These are phyloP conservation scores for Operophtera brumata DNA, from an alignment of 2,888 invertebrate genomes.

Conservation along the genomic window DNA sequence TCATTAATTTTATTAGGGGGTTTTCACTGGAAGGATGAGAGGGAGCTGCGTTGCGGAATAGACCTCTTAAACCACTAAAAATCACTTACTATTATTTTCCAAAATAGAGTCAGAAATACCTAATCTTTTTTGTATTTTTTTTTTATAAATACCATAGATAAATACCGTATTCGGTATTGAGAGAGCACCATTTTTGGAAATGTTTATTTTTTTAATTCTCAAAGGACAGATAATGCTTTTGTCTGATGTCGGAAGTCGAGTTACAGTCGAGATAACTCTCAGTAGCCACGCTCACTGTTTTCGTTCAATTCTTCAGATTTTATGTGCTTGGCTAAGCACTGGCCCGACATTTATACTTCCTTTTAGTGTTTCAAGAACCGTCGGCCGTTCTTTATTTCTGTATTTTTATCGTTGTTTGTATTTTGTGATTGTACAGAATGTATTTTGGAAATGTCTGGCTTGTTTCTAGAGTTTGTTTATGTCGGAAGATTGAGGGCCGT, in stretches of 20 bases:
- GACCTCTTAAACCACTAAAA: too few relatives aligned
- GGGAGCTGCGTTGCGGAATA: too few relatives aligned
- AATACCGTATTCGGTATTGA: too few relatives aligned
- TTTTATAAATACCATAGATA: too few relatives aligned
- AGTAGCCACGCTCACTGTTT: constrained; percentile 11
- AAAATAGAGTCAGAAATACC: too few relatives aligned
- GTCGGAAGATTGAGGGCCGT: constrained; percentile 25
- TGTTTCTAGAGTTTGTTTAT: constrained; percentile 30
- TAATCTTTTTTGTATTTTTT: too few relatives aligned
- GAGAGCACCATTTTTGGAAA: too few relatives aligned
- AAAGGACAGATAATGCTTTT: too few relatives aligned
- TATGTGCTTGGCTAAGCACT: constrained; percentile 45
- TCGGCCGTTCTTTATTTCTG: constrained; percentile 38
- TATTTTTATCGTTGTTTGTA: constrained; percentile 29
- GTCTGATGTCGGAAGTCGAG: not conserved
- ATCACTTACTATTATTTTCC: too few relatives aligned
- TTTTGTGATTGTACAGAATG: constrained; percentile 32
- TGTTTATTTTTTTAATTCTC: too few relatives aligned
- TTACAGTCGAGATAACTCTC: constrained; percentile 15
- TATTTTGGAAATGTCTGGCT: constrained; percentile 31
- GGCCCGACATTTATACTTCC: constrained; percentile 49
- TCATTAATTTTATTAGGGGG: too few relatives aligned
- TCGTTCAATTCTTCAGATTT: constrained; percentile 43
- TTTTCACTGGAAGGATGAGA: too few relatives aligned
- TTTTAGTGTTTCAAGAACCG: constrained; percentile 42